Evolutionary conservation across 2,797 vertebrate genomes (phyloP).

Genomic region (Centropyge bicolor): DNA sequence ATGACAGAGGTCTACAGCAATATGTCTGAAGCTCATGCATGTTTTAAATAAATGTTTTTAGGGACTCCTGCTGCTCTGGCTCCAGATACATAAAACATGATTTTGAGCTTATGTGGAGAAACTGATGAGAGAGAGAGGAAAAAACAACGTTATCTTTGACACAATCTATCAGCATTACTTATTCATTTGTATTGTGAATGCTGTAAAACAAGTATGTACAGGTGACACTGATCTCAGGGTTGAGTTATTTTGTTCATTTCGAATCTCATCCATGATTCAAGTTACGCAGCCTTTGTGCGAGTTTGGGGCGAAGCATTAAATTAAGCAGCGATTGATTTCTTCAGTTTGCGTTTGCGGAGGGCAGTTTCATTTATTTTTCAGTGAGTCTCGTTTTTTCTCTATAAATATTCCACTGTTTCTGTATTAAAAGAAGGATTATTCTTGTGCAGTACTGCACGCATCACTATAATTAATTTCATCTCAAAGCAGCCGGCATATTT

Average conservation of each 20-base stretch:
- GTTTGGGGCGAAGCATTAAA: slow-evolving; percentile 6
- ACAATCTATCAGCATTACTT: slow-evolving; percentile 33
- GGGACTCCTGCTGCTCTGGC: slow-evolving; percentile 31
- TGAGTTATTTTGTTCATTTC: not conserved
- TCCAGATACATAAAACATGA: slow-evolving; percentile 62
- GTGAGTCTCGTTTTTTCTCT: not conserved
- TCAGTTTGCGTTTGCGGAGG: slow-evolving; percentile 12
- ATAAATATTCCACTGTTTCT: not conserved
- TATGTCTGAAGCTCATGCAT: slow-evolving; percentile 50
- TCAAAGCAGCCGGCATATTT: not conserved
- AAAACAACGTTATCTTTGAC: slow-evolving; percentile 37
- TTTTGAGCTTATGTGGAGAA: slow-evolving; percentile 8
- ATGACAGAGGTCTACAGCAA: slow-evolving; percentile 17
- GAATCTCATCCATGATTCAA: slow-evolving; percentile 1
- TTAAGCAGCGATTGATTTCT: not conserved
- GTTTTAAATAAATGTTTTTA: slow-evolving; percentile 61
- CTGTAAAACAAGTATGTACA: not conserved
- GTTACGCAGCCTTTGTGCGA: not conserved
- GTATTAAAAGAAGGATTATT: not conserved
- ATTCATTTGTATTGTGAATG: slow-evolving; percentile 41
- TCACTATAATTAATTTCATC: not conserved
- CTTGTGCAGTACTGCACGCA: not conserved
- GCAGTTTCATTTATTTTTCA: slow-evolving; percentile 29
- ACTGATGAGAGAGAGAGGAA: not conserved
- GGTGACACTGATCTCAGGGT: no score